Percentiles rank a stretch among this genome's conserved stretches.
Evolutionary conservation across 2,888 invertebrate species (phyloP).

Genomic region (Lepidonotus clava): DNA sequence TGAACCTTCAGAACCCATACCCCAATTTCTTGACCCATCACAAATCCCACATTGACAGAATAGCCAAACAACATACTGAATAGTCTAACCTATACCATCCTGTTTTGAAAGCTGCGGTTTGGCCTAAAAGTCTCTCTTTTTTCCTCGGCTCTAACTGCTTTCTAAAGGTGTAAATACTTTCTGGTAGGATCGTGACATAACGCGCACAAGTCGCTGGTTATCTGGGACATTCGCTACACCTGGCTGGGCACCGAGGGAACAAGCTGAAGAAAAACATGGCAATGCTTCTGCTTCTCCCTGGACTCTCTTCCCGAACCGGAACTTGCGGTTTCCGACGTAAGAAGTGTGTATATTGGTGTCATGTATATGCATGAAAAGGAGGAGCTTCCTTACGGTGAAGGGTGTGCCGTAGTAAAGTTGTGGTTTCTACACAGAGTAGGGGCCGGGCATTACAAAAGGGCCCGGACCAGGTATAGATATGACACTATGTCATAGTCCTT

Average conservation of each 20-base stretch:
- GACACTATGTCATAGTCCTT: neutral
- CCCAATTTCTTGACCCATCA: too few relatives aligned
- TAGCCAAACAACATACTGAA: too few relatives aligned
- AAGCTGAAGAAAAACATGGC: neutral
- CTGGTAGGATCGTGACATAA: neutral
- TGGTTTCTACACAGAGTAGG: neutral
- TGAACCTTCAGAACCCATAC: too few relatives aligned
- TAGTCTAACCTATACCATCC: too few relatives aligned
- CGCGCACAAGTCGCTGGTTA: neutral
- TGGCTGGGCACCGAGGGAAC: neutral
- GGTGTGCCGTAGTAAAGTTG: neutral
- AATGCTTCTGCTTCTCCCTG: neutral
- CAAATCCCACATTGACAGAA: too few relatives aligned
- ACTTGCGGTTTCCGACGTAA: slow-evolving; percentile 8
- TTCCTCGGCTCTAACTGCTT: too few relatives aligned
- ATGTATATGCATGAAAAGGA: slow-evolving; percentile 37
- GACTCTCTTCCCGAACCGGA: slow-evolving; percentile 2
- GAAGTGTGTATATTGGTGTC: neutral
- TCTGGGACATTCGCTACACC: neutral
- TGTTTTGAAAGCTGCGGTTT: too few relatives aligned
- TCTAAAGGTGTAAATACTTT: too few relatives aligned
- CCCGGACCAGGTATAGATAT: neutral
- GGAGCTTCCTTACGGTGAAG: neutral
- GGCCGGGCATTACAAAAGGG: neutral
- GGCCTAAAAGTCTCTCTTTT: too few relatives aligned